Conservation (phyloP, 2,797 vertebrate genomes). For the Chelon auratus region DNA sequence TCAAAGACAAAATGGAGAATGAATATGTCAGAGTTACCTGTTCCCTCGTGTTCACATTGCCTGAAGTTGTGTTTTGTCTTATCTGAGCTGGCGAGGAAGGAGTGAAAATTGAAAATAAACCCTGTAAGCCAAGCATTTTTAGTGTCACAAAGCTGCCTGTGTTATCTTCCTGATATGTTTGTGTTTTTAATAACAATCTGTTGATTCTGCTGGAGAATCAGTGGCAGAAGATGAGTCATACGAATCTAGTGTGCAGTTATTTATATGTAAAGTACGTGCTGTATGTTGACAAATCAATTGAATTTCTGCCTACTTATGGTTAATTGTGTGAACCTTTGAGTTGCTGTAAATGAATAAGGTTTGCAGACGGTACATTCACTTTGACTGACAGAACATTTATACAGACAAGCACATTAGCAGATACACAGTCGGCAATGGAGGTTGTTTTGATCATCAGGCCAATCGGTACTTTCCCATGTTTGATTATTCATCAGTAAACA, state of each 20-base stretch:
- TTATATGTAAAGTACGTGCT: neutral
- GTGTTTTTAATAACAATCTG: slow-evolving; percentile 25
- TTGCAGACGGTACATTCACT: slow-evolving; percentile 14
- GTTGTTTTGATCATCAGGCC: slow-evolving; percentile 42
- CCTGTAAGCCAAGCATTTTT: neutral
- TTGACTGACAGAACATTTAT: slow-evolving; percentile 30
- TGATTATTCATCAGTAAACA: slow-evolving; percentile 62
- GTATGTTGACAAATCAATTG: neutral
- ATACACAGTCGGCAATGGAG: slow-evolving; percentile 28
- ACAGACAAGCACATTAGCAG: neutral
- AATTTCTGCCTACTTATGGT: neutral
- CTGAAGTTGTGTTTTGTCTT: slow-evolving; percentile 43
- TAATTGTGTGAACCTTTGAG: neutral
- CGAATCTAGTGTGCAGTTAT: neutral
- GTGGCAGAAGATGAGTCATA: slow-evolving; percentile 17
- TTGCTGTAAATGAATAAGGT: slow-evolving; percentile 12
- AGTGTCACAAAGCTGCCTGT: slow-evolving; percentile 10
- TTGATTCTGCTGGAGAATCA: neutral
- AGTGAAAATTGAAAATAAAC: slow-evolving; percentile 45
- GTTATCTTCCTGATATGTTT: neutral
- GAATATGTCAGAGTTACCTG: slow-evolving; percentile 34
- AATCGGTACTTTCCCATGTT: slow-evolving; percentile 52
- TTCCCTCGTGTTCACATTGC: slow-evolving; percentile 29
- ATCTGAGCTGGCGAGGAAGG: slow-evolving; percentile 15
- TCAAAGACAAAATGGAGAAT: slow-evolving; percentile 38